phyloP scores from a whole-genome alignment of 1,140 invertebrate genomes.

The Drosophila trapezifrons region DNA sequence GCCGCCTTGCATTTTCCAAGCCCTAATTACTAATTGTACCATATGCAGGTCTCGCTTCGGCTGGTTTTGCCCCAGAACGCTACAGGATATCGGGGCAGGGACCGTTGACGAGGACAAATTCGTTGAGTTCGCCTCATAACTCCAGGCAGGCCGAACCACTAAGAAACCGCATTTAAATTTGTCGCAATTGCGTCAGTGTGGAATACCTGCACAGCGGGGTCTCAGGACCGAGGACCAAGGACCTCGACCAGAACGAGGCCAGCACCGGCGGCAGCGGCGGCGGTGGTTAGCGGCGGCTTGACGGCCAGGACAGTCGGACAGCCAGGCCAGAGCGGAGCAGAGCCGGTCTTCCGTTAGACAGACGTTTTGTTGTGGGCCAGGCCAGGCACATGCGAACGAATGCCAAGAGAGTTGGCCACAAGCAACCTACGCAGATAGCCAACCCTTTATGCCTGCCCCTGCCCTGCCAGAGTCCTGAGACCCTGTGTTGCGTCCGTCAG shows the following conservation, averaged over 20 bases:
- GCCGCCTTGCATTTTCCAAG: conserved; percentile 7
- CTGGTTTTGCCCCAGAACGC: conserved; percentile 14
- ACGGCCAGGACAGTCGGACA: conserved; percentile 63
- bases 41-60: not conserved
- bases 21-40: conserved; percentile 30
- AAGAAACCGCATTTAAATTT: conserved; percentile 81
- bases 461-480: conserved; percentile 2
- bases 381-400: conserved; percentile 60
- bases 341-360: conserved; percentile 30
- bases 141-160: conserved; percentile 31
- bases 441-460: conserved; percentile 27
- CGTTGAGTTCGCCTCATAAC: conserved; percentile 42
- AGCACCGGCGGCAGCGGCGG: conserved; percentile 49
- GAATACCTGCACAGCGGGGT: conserved; percentile 62
- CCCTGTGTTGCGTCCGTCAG: conserved; percentile 64
- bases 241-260: conserved; percentile 30
- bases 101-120: conserved; percentile 56
- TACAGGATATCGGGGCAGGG: conserved; percentile 36
- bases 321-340: conserved; percentile 26
- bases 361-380: conserved; percentile 41
- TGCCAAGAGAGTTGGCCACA: conserved; percentile 76
- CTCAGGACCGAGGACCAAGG: conserved; percentile 24
- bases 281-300: conserved; percentile 71
- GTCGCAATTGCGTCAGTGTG: conserved; percentile 77
- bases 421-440: conserved; percentile 46